These are phyloP conservation scores for Sebastes hubbsi DNA, from an alignment of 2,797 vertebrate genomes.

Conservation along the genomic window DNA sequence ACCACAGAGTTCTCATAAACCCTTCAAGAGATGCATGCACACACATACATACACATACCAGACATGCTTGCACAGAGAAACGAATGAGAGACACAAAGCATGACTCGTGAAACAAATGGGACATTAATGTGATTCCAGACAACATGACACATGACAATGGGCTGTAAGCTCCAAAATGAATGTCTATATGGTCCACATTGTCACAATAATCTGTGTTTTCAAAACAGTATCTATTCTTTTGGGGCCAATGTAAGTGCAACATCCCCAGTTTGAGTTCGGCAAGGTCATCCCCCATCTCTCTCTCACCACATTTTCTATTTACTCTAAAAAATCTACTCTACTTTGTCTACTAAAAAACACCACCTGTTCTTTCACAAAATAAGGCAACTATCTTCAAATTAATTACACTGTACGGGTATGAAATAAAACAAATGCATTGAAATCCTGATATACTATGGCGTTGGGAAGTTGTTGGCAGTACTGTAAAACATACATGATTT, in stretches of 20 bases:
- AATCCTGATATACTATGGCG: not conserved
- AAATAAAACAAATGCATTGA: not conserved
- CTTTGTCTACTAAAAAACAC: not conserved
- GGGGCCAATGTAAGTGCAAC: not conserved
- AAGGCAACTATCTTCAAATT: not conserved
- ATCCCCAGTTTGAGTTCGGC: not conserved
- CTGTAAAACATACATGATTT: not conserved
- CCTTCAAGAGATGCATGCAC: slow-evolving; percentile 49
- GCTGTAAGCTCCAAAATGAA: not conserved
- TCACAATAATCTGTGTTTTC: not conserved
- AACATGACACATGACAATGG: not conserved
- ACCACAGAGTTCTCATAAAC: slow-evolving; percentile 66
- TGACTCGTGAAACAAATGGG: not conserved
- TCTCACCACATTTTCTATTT: not conserved
- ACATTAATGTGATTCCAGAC: not conserved
- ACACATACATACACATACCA: not conserved
- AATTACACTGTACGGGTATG: not conserved
- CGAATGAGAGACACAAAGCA: not conserved
- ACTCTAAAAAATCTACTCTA: not conserved
- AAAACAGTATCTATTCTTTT: not conserved
- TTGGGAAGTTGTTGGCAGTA: not conserved
- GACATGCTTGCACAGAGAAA: not conserved
- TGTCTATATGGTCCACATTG: not conserved
- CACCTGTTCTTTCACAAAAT: not conserved
- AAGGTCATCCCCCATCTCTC: not conserved